Evolutionary conservation across 2,888 invertebrate genomes (phyloP), one percentile per base, ranked within the genome.

Genomic region (Parnassius glacialis): DNA sequence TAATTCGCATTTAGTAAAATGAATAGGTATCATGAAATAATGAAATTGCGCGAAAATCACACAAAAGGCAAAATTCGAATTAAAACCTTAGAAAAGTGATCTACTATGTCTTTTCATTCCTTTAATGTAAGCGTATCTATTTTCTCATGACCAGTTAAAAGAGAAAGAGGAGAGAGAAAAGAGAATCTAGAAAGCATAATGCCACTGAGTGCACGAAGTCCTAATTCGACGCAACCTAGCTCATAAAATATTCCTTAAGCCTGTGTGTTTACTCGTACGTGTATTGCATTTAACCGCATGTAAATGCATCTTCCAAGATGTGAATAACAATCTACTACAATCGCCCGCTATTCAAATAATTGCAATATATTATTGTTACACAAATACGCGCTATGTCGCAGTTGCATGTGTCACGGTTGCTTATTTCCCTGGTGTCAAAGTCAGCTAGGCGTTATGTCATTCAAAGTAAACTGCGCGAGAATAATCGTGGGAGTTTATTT

Each of bases 401-500:
- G 51, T 16, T 10, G n/a, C 43, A 51, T 34, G 25, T 44, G 52
- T 61, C 61, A 20, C 12, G 47, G 57, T 12, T 55, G 44, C 47
- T 53, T 47, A 43, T 50, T 55, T 51, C 44, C 12, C 41, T 16
- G 44, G 44, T 52, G 45, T 52, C 59, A 59, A 54, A 62, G 56
- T 59, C 58, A 16, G n/a, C n/a, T 9, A 58, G 44, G 34, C 34
- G 41, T 62, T 55, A 59, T 55, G 41, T 63, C 44, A 59, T 59
- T 44, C 20, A 7, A 13, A 45, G n/a, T 48, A 52, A 51, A 5
- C 10, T 20, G 7, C 41, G 53, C 54, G 41, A 51, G 41, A 56
- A 62, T 51, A 9, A 34, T 47, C 59, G 63, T 63, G 63, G 57
- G 63, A 63, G 34, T 56, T 63, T 59, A 20, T 55, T 52, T 45